A percentile compares a stretch with the other conserved stretches of the same genome.
Evolutionary conservation across 2,797 vertebrate species (phyloP).

Genomic region (Gallirallus australis): DNA sequence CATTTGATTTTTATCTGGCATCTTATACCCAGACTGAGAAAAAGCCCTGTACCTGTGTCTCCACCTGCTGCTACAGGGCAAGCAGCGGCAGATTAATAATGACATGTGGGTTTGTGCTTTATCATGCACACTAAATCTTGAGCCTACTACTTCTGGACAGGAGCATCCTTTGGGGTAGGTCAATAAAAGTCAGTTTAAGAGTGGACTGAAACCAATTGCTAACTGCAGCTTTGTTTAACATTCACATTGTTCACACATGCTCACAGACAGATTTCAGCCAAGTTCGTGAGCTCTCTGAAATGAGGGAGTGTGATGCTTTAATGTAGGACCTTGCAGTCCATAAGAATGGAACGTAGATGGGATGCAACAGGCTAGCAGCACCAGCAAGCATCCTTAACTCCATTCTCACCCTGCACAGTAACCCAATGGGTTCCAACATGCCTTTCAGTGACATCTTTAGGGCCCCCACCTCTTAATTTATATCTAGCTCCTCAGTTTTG

Average conservation of each 20-base stretch:
- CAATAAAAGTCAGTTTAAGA: neutral
- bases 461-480: neutral
- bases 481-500: neutral
- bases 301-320: neutral
- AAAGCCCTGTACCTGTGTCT: neutral
- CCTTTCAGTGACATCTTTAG: neutral
- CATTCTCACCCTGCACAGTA: neutral
- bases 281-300: neutral
- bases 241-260: neutral
- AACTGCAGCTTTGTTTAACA: neutral
- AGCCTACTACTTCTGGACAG: neutral
- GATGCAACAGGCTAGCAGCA: neutral
- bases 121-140: accelerated
- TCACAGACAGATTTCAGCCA: neutral
- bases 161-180: neutral
- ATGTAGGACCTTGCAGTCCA: neutral
- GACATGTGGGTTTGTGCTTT: neutral
- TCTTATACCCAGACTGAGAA: neutral
- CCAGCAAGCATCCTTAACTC: neutral
- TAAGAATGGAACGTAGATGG: neutral
- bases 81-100: neutral
- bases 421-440: neutral
- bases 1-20: neutral
- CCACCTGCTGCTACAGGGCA: neutral
- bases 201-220: neutral